phyloP scores from a whole-genome alignment of 2,888 invertebrate genomes.

The Drosophila dives region DNA sequence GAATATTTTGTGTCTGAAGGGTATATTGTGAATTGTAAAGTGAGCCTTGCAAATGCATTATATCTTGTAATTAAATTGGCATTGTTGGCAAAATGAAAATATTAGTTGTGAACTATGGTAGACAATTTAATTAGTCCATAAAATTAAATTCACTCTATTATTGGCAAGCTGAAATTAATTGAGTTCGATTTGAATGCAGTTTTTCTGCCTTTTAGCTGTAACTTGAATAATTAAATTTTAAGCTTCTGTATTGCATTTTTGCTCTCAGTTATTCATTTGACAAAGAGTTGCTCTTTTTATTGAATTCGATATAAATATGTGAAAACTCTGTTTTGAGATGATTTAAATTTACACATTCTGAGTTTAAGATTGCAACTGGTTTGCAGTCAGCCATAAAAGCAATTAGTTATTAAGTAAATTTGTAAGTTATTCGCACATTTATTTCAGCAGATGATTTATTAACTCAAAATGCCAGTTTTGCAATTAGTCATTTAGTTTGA shows the following conservation, averaged over 20 bases:
- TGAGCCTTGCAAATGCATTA: not conserved
- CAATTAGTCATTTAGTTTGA: too few relatives aligned
- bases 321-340: not conserved
- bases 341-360: not conserved
- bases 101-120: not conserved
- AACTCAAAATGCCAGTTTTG: too few relatives aligned
- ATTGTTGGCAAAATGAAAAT: not conserved
- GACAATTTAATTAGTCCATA: not conserved
- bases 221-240: not conserved
- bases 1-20: not conserved
- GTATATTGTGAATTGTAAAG: not conserved
- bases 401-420: not conserved
- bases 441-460: too few relatives aligned
- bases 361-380: too few relatives aligned
- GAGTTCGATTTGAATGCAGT: not conserved
- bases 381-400: too few relatives aligned
- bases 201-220: not conserved
- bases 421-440: not conserved
- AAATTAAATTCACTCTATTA: not conserved
- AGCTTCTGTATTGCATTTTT: not conserved
- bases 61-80: conserved; percentile 3
- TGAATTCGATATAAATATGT: too few relatives aligned
- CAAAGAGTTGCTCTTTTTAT: not conserved
- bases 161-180: not conserved
- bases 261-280: not conserved